Evolutionary conservation across 2,888 invertebrate genomes (phyloP).

Genomic region (Odontocolon sp.): DNA sequence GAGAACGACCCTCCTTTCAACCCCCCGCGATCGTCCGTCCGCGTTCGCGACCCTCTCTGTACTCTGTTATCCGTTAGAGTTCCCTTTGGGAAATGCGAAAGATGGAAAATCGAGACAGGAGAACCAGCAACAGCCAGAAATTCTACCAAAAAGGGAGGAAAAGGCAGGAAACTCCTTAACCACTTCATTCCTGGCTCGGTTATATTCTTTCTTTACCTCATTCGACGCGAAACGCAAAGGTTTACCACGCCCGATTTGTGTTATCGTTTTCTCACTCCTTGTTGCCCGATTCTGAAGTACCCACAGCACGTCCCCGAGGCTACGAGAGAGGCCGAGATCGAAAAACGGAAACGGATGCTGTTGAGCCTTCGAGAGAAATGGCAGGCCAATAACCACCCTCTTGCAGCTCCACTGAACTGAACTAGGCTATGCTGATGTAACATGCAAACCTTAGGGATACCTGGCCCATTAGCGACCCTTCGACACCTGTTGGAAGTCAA

Average conservation of each 20-base stretch:
- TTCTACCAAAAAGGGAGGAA: background rate
- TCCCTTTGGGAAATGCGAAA: constrained; percentile 31
- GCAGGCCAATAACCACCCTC: constrained; percentile 29
- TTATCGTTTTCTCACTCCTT: constrained; percentile 10
- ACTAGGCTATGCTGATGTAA: constrained; percentile 8
- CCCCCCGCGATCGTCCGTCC: constrained; percentile 46
- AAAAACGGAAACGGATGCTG: too few relatives aligned
- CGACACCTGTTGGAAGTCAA: constrained; percentile 56
- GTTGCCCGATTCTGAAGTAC: background rate
- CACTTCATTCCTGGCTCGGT: constrained; percentile 65
- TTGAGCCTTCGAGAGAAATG: too few relatives aligned
- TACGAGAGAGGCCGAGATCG: too few relatives aligned
- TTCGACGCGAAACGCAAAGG: constrained; percentile 67
- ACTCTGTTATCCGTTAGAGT: constrained; percentile 55
- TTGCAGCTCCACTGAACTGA: constrained; percentile 69
- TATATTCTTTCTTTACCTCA: constrained; percentile 70
- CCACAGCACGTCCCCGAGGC: too few relatives aligned
- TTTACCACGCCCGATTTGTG: constrained; percentile 58
- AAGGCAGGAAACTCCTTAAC: constrained; percentile 62
- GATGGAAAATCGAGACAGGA: background rate
- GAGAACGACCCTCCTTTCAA: too few relatives aligned
- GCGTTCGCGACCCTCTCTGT: constrained; percentile 34
- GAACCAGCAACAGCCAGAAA: background rate
- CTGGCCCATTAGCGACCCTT: constrained; percentile 51
- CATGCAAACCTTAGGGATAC: background rate